These are phyloP conservation scores for Cepaea hortensis DNA, from an alignment of 2,888 invertebrate genomes.

Conservation along the genomic window DNA sequence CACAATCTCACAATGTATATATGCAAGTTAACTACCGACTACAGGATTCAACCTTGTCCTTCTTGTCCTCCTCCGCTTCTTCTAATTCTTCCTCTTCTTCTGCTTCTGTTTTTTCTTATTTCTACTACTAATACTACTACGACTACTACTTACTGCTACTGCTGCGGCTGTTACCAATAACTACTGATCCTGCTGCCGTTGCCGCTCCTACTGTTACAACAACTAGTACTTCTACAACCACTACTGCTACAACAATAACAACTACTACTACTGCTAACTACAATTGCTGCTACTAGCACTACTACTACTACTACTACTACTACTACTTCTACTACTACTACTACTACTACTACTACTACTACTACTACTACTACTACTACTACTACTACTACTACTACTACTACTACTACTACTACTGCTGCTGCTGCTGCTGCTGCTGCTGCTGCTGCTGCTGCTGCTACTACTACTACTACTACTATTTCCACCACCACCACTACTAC, in stretches of 20 bases:
- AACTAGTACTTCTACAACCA: background rate
- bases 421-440: slow-evolving; percentile 22
- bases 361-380: slow-evolving; percentile 24
- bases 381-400: slow-evolving; percentile 31
- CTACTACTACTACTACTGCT: slow-evolving; percentile 12
- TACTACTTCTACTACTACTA: background rate
- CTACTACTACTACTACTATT: background rate
- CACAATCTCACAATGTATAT: too few species aligned
- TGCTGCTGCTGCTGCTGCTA: background rate
- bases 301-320: background rate
- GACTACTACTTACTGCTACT: background rate
- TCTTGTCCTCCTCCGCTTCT: background rate
- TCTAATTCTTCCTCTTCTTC: background rate
- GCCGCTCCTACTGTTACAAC: background rate
- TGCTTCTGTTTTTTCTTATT: background rate
- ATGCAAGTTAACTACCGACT: too few species aligned
- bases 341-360: background rate
- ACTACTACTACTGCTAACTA: background rate
- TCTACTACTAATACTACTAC: background rate
- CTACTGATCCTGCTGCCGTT: background rate
- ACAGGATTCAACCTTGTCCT: too few species aligned
- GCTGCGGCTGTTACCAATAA: background rate
- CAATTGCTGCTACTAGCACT: background rate
- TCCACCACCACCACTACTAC: background rate
- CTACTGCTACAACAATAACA: background rate